Conservation (phyloP, 2,888 invertebrate species). For the Adela reaumurella region DNA sequence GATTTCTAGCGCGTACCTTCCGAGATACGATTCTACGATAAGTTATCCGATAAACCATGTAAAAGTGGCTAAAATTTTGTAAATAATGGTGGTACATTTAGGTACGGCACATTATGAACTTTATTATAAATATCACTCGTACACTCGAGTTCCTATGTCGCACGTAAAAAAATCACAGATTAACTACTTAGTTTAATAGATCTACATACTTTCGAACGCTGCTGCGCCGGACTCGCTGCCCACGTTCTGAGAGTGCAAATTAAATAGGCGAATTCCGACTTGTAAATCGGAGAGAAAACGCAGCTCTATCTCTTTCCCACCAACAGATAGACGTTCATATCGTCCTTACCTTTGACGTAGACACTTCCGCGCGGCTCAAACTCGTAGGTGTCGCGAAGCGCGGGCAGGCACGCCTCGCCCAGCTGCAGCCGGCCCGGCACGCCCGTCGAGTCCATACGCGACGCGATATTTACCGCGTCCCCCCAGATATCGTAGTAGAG, state of each 20-base stretch:
- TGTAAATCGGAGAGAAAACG: too few relatives aligned
- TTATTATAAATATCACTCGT: not conserved
- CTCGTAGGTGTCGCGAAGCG: slow-evolving; percentile 71
- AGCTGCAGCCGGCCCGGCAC: slow-evolving; percentile 81
- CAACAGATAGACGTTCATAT: slow-evolving; percentile 87
- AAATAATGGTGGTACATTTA: not conserved
- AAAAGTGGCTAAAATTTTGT: not conserved
- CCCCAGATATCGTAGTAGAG: slow-evolving; percentile 98
- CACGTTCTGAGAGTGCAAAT: too few relatives aligned
- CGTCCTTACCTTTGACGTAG: slow-evolving; percentile 94
- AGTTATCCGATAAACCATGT: not conserved
- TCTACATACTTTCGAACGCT: too few relatives aligned
- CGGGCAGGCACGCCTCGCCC: slow-evolving; percentile 69
- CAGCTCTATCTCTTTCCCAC: slow-evolving; percentile 45
- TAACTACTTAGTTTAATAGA: slow-evolving; percentile 32
- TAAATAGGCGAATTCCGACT: too few relatives aligned
- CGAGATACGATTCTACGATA: not conserved
- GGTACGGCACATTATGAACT: not conserved
- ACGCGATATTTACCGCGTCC: slow-evolving; percentile 96
- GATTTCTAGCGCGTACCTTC: too few relatives aligned
- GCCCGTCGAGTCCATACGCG: slow-evolving; percentile 96
- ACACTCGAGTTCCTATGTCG: not conserved
- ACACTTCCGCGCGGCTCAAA: slow-evolving; percentile 92
- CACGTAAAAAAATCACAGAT: slow-evolving; percentile 41
- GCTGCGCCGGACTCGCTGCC: too few relatives aligned